Evolutionary conservation across 2,888 invertebrate species (phyloP).

Genomic region (Ligdia adustata): DNA sequence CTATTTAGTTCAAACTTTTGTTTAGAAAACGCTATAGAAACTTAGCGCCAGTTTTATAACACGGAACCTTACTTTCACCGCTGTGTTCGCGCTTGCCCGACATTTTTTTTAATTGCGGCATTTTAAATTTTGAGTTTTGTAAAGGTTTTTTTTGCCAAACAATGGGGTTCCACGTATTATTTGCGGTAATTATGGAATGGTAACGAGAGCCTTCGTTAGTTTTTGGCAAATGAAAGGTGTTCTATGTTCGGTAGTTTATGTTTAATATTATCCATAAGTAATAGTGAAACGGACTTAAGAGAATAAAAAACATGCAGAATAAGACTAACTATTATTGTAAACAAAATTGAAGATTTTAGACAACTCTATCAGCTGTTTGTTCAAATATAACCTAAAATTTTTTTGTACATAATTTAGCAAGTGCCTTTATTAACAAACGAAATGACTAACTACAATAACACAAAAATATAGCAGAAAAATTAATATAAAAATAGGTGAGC

Average conservation of each 20-base stretch:
- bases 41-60: neutral
- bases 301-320: too few relatives aligned
- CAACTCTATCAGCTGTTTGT: too few relatives aligned
- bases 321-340: too few relatives aligned
- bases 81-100: constrained; percentile 12
- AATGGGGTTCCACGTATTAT: constrained; percentile 74
- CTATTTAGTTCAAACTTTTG: neutral
- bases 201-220: constrained; percentile 63
- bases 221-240: constrained; percentile 36
- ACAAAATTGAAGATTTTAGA: too few relatives aligned
- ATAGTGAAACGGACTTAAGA: too few relatives aligned
- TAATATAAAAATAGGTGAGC: too few relatives aligned
- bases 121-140: constrained; percentile 63
- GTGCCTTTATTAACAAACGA: too few relatives aligned
- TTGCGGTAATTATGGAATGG: constrained; percentile 76
- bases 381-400: too few relatives aligned
- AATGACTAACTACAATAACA: too few relatives aligned
- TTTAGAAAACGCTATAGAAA: neutral
- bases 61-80: constrained; percentile 6
- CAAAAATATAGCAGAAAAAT: too few relatives aligned
- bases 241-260: constrained; percentile 29
- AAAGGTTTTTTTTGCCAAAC: constrained; percentile 64
- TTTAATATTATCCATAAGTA: too few relatives aligned
- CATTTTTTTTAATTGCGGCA: constrained; percentile 64
- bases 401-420: too few relatives aligned